Percentiles rank a stretch among this genome's conserved stretches.
These are phyloP conservation scores for Hemiprocne comata DNA, from an alignment of 2,113 vertebrate species.

Conservation along the genomic window DNA sequence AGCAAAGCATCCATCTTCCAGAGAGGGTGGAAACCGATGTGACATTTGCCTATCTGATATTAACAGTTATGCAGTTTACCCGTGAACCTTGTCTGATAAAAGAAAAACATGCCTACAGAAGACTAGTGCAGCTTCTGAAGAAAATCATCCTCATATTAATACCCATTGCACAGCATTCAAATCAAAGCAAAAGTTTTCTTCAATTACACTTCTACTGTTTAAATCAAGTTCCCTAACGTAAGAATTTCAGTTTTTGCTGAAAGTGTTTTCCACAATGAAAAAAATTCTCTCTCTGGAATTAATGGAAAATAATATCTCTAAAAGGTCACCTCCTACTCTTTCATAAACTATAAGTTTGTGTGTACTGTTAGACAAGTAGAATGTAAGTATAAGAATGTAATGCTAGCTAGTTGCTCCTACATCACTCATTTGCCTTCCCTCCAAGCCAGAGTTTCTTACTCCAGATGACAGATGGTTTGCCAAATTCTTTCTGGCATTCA, in stretches of 20 bases:
- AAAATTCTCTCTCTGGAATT: background rate
- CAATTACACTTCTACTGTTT: background rate
- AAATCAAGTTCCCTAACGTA: background rate
- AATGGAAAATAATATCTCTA: background rate
- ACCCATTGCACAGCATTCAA: background rate
- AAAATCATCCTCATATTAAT: background rate
- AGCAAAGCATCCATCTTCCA: background rate
- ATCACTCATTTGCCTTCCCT: background rate
- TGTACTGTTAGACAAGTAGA: background rate
- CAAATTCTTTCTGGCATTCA: background rate
- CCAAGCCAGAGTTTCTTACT: background rate
- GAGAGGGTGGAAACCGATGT: background rate
- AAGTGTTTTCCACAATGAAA: background rate
- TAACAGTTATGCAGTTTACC: background rate
- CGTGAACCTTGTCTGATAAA: background rate
- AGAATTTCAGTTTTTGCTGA: background rate
- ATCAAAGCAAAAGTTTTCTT: background rate
- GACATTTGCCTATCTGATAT: background rate
- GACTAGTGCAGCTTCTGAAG: background rate
- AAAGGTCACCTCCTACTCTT: background rate
- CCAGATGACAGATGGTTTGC: background rate
- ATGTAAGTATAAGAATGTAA: background rate
- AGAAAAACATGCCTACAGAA: background rate
- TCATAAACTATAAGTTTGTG: background rate
- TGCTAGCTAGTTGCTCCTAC: background rate